Percentiles rank a stretch among this genome's conserved stretches.
phyloP scores from a whole-genome alignment of 2,797 vertebrate species.

The Melanotaenia boesemani region DNA sequence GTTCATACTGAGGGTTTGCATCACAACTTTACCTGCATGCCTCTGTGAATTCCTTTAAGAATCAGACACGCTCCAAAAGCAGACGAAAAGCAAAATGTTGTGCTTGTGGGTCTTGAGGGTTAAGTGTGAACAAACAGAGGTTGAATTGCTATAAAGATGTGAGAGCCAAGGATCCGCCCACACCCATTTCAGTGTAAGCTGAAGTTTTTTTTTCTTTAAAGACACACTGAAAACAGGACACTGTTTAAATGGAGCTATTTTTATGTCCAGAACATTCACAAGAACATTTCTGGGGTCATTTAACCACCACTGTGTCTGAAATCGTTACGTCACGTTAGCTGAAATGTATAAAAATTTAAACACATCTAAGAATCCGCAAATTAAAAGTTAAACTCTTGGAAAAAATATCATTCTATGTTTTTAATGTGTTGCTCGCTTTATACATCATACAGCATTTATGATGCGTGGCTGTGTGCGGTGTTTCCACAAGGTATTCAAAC shows the following conservation, averaged over 20 bases:
- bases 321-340: constrained; percentile 18
- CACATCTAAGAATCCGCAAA: background rate
- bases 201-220: constrained; percentile 28
- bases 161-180: constrained; percentile 24
- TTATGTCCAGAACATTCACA: constrained; percentile 19
- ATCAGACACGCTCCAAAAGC: background rate
- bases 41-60: background rate
- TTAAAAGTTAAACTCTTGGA: background rate
- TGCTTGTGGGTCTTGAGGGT: constrained; percentile 36
- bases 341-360: constrained; percentile 45
- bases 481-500: constrained; percentile 82
- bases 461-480: constrained; percentile 14
- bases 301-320: background rate
- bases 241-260: constrained; percentile 10
- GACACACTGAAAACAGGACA: constrained; percentile 42
- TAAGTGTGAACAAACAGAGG: constrained; percentile 52
- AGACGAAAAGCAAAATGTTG: constrained; percentile 50
- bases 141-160: constrained; percentile 26
- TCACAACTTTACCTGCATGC: constrained; percentile 7
- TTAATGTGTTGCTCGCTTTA: background rate
- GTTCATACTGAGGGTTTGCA: constrained; percentile 63
- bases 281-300: constrained; percentile 35
- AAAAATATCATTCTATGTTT: background rate
- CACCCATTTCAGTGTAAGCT: constrained; percentile 20
- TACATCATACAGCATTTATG: background rate